Evolutionary conservation across 1,140 invertebrate genomes (phyloP).

Genomic region (Halictus rubicundus): DNA sequence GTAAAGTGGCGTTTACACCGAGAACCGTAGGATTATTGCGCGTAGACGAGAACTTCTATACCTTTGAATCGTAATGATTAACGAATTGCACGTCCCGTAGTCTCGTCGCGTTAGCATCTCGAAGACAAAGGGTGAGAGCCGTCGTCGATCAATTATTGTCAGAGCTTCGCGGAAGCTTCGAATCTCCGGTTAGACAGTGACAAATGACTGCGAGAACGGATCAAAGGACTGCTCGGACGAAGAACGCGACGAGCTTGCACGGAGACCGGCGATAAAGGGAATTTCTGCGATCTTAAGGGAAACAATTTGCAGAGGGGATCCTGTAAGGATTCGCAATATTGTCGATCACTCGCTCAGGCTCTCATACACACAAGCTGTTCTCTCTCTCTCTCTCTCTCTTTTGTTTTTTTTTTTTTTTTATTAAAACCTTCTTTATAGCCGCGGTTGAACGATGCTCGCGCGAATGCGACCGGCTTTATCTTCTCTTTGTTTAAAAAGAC

Average conservation of each 20-base stretch:
- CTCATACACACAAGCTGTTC: conserved; percentile 44
- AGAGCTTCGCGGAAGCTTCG: too few relatives aligned
- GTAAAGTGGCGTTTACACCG: conserved; percentile 55
- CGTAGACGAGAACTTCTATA: conserved; percentile 26
- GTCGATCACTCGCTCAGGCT: not conserved
- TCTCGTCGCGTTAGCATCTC: not conserved
- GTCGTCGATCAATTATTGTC: too few relatives aligned
- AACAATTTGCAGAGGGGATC: too few relatives aligned
- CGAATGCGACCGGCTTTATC: conserved; percentile 1
- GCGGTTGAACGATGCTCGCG: conserved; percentile 3
- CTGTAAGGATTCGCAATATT: too few relatives aligned
- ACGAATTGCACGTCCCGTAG: not conserved
- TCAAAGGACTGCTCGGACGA: too few relatives aligned
- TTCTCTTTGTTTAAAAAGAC: not conserved
- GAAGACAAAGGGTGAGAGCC: too few relatives aligned
- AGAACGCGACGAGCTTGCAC: too few relatives aligned
- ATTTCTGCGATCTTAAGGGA: too few relatives aligned
- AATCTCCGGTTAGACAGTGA: too few relatives aligned
- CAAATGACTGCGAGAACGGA: too few relatives aligned
- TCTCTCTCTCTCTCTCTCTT: not conserved
- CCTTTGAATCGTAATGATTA: conserved; percentile 23
- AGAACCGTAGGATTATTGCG: conserved; percentile 44
- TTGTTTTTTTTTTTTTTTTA: conserved; percentile 17
- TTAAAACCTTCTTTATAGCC: not conserved
- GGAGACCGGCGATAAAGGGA: too few relatives aligned